These are phyloP conservation scores for Periophthalmodon schlosseri DNA, from an alignment of 2,113 vertebrate species.

Conservation along the genomic window DNA sequence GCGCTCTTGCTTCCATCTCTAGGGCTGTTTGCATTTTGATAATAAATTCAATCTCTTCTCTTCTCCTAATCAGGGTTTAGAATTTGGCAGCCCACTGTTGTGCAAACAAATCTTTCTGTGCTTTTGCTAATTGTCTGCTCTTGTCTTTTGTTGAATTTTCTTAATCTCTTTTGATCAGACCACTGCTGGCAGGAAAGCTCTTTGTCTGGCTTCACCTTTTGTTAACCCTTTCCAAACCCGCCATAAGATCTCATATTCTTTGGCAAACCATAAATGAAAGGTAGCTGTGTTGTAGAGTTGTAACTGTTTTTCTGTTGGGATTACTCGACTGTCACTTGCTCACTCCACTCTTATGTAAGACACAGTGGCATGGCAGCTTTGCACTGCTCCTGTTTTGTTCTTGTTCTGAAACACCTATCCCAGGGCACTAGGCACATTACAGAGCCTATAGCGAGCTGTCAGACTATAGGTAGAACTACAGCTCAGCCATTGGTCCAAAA, in stretches of 20 bases:
- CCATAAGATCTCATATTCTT: neutral
- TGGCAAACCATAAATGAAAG: neutral
- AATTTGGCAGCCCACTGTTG: conserved; percentile 68
- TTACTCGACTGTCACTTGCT: conserved; percentile 37
- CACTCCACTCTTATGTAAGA: conserved; percentile 26
- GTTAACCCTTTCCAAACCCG: conserved; percentile 4
- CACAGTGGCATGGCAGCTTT: neutral
- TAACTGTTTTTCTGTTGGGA: conserved; percentile 17
- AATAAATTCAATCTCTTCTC: conserved; percentile 6
- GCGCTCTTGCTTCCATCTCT: neutral
- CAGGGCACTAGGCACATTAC: neutral
- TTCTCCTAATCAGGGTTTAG: conserved; percentile 15
- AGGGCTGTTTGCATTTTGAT: conserved; percentile 4
- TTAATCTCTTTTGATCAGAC: conserved; percentile 72
- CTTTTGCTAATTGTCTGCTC: conserved; percentile 79
- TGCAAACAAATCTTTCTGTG: conserved; percentile 83
- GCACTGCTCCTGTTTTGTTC: conserved; percentile 25
- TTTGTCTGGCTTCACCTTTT: conserved; percentile 57
- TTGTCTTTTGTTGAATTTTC: conserved; percentile 80
- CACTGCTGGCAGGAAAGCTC: conserved; percentile 68
- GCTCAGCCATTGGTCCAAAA: conserved; percentile 5
- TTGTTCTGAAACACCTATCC: conserved; percentile 1
- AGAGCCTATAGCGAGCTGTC: neutral
- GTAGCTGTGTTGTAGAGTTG: neutral
- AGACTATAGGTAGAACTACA: conserved; percentile 3